Evolutionary conservation across 2,888 invertebrate species (phyloP).

Genomic region (Trypoxylon attenuatum): DNA sequence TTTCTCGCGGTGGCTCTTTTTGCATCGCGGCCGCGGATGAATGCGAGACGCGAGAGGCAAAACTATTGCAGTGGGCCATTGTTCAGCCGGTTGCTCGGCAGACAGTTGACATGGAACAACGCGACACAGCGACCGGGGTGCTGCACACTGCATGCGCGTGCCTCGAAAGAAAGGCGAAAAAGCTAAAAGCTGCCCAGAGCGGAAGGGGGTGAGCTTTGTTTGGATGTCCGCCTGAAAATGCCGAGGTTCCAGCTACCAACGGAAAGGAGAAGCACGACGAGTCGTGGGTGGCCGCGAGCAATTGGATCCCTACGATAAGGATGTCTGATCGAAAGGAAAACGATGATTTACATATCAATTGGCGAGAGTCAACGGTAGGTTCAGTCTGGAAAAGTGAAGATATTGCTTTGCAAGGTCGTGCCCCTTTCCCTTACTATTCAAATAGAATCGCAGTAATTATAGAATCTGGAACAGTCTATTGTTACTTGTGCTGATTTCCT

Average conservation of each 20-base stretch:
- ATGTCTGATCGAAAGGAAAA: background rate
- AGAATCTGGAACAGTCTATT: too few species aligned
- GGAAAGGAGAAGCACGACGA: slow-evolving; percentile 21
- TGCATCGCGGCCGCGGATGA: slow-evolving; percentile 39
- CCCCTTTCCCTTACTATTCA: background rate
- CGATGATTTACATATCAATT: background rate
- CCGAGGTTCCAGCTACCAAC: slow-evolving; percentile 29
- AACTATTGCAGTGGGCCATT: slow-evolving; percentile 49
- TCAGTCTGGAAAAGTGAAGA: background rate
- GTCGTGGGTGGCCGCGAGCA: background rate
- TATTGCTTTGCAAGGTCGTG: background rate
- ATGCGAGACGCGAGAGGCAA: slow-evolving; percentile 38
- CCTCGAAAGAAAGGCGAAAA: slow-evolving; percentile 21
- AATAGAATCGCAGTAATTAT: background rate
- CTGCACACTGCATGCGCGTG: background rate
- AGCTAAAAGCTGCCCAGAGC: slow-evolving; percentile 15
- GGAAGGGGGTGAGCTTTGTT: slow-evolving; percentile 18
- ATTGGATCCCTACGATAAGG: background rate
- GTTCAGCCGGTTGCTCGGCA: slow-evolving; percentile 33
- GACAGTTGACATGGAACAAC: slow-evolving; percentile 45
- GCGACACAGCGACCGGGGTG: slow-evolving; percentile 31
- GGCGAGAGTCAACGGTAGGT: background rate
- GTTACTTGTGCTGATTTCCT: too few species aligned
- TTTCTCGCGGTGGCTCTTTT: slow-evolving; percentile 19
- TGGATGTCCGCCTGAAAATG: slow-evolving; percentile 25